Evolutionary conservation across 2,888 invertebrate genomes (phyloP).

Genomic region (Teinopalpus imperialis): DNA sequence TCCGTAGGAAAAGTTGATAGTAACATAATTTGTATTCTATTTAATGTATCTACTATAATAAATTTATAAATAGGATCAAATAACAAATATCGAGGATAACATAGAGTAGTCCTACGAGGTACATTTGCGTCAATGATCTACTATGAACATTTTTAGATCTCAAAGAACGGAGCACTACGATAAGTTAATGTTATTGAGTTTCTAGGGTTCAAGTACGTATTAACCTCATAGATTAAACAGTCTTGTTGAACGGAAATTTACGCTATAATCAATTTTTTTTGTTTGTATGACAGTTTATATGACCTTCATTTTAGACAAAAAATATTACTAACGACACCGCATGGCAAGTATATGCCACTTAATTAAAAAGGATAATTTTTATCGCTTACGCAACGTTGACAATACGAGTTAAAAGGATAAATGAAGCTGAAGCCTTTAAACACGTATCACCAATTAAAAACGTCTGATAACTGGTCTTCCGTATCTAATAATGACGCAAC

Average conservation of each 20-base stretch:
- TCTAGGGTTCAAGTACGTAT: conserved; percentile 54
- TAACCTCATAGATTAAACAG: conserved; percentile 54
- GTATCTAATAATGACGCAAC: conserved; percentile 29
- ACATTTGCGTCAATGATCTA: conserved; percentile 63
- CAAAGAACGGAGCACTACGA: conserved; percentile 35
- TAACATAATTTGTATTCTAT: no score
- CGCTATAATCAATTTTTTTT: no score
- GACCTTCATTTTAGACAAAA: no score
- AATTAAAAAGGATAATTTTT: background rate
- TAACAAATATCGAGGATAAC: conserved; percentile 60
- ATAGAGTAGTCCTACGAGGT: conserved; percentile 47
- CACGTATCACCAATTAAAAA: background rate
- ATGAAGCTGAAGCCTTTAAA: no score
- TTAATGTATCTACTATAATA: no score
- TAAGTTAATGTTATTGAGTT: conserved; percentile 49
- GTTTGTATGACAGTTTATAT: no score
- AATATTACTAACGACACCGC: no score
- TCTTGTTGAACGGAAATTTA: conserved; percentile 29
- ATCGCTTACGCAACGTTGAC: no score
- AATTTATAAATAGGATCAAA: conserved; percentile 45
- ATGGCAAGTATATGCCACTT: no score
- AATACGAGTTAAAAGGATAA: background rate
- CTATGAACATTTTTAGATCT: conserved; percentile 42
- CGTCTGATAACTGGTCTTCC: conserved; percentile 1
- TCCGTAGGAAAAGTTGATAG: no score